Evolutionary conservation across 35 echinoderm and acorn worm genomes (phyloP).

Genomic region (Nesometra sesokonis): DNA sequence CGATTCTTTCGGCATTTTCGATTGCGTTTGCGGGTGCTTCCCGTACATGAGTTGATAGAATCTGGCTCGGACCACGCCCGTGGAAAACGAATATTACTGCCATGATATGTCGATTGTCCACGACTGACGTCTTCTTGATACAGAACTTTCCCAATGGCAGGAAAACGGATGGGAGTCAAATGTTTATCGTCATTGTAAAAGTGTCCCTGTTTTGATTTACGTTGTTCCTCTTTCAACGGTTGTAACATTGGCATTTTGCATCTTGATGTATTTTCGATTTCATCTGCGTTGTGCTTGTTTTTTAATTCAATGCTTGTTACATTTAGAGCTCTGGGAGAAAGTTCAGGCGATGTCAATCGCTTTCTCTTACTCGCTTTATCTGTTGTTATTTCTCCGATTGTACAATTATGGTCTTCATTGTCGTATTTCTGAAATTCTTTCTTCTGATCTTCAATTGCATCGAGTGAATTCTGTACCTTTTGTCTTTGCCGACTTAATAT

Average conservation of each 20-base stretch:
- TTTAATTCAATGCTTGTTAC: not conserved
- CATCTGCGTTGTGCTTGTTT: not conserved
- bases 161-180: not conserved
- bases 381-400: not conserved
- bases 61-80: not conserved
- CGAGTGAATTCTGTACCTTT: conserved; percentile 37
- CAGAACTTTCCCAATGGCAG: not conserved
- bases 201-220: not conserved
- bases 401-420: not conserved
- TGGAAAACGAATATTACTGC: not conserved
- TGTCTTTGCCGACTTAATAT: conserved; percentile 56
- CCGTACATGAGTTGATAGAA: not conserved
- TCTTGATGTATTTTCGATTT: not conserved
- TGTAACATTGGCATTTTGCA: not conserved
- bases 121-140: not conserved
- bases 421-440: not conserved
- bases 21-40: not conserved
- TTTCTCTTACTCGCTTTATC: not conserved
- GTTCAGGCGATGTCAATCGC: not conserved
- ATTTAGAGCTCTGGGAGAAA: not conserved
- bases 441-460: not conserved
- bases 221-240: not conserved
- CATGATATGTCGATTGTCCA: too few relatives aligned
- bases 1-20: not conserved
- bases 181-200: not conserved